Conservation (phyloP, 2,113 vertebrate species). For the Amblyopsis rosae region DNA sequence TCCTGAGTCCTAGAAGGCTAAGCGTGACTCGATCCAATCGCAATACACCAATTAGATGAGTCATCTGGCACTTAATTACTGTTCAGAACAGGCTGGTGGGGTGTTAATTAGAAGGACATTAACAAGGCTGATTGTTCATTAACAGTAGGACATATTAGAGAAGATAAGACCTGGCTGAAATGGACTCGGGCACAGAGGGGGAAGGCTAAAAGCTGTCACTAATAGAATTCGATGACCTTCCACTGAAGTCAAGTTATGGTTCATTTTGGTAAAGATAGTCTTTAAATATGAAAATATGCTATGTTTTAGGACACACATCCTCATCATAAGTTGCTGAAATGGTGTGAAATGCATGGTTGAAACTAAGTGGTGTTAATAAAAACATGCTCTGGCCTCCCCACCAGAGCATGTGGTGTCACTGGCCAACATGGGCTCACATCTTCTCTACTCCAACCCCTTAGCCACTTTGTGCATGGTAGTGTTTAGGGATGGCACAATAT, state of each 20-base stretch:
- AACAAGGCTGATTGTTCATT: constrained; percentile 75
- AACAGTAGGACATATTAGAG: constrained; percentile 72
- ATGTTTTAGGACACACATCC: not conserved
- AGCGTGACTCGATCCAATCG: constrained; percentile 69
- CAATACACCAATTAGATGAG: constrained; percentile 73
- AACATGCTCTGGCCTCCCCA: no score
- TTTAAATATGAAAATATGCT: constrained; percentile 31
- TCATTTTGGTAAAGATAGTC: constrained; percentile 55
- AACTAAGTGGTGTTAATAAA: no score
- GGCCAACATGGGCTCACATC: no score
- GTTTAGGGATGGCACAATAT: no score
- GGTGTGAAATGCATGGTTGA: not conserved
- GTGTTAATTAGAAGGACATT: constrained; percentile 76
- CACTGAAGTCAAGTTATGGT: constrained; percentile 42
- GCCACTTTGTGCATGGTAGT: no score
- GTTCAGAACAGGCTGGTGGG: constrained; percentile 69
- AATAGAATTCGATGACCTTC: constrained; percentile 63
- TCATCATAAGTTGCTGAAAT: not conserved
- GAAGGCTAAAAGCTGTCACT: constrained; percentile 45
- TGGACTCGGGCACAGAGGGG: constrained; percentile 52
- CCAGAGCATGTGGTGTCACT: no score
- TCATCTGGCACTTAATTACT: constrained; percentile 74
- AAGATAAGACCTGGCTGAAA: constrained; percentile 69
- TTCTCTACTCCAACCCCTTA: no score
- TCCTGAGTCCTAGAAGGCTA: constrained; percentile 68